Percentiles rank a stretch among this genome's conserved stretches.
These are phyloP conservation scores for Lophura nycthemera DNA, from an alignment of 2,113 vertebrate genomes.

Conservation along the genomic window DNA sequence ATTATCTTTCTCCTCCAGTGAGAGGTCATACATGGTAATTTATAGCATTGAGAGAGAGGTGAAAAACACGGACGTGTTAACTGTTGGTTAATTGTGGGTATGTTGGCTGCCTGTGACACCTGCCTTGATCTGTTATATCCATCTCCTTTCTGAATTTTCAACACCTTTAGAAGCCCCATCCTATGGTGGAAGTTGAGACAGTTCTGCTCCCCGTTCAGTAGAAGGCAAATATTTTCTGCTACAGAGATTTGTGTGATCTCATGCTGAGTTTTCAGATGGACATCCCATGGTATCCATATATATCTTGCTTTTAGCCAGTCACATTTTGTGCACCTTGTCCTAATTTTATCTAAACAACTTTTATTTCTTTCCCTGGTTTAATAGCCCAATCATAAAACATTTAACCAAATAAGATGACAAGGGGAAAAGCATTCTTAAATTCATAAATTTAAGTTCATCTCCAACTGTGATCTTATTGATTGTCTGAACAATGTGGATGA, in stretches of 20 bases:
- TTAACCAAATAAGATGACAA: background rate
- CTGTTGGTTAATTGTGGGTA: background rate
- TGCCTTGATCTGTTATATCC: background rate
- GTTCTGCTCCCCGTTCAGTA: background rate
- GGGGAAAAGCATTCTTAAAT: slow-evolving; percentile 5
- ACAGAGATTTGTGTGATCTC: background rate
- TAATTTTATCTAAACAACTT: slow-evolving; percentile 7
- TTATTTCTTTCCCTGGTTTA: background rate
- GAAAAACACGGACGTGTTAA: background rate
- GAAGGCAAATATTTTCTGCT: background rate
- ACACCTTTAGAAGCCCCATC: background rate
- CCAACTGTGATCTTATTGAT: background rate
- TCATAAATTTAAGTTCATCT: slow-evolving; percentile 13
- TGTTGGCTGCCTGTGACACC: background rate
- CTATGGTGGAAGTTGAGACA: background rate
- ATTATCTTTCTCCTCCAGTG: background rate
- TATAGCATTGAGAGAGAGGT: background rate
- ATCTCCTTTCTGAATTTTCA: background rate
- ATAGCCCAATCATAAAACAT: slow-evolving; percentile 19
- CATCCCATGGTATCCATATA: too few species aligned
- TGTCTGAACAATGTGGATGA: background rate
- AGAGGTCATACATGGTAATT: background rate
- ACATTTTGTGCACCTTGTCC: background rate
- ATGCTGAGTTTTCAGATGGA: background rate
- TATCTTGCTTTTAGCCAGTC: background rate